phyloP scores from a whole-genome alignment of 2,113 vertebrate genomes.

The Peromyscus maniculatus region DNA sequence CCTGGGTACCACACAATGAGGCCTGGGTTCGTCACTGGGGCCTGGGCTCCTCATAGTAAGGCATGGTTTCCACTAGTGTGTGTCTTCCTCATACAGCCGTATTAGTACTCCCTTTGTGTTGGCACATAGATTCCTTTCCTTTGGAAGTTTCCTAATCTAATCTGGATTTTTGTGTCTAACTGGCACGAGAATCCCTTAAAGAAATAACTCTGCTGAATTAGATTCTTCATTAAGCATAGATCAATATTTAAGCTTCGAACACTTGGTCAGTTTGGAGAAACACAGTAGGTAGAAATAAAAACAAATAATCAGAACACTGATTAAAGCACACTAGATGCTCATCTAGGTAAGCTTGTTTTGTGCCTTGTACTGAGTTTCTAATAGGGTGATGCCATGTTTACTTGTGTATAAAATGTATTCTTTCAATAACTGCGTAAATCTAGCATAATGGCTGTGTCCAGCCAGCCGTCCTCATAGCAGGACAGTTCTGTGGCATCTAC shows the following conservation, averaged over 20 bases:
- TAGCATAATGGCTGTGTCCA: not conserved
- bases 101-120: not conserved
- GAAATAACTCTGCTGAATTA: not conserved
- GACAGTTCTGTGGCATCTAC: not conserved
- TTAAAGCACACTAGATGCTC: not conserved
- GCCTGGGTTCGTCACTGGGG: not conserved
- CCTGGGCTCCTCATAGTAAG: conserved; percentile 10
- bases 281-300: not conserved
- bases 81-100: not conserved
- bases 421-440: not conserved
- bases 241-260: conserved; percentile 33
- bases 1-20: not conserved
- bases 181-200: not conserved
- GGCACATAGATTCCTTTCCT: not conserved
- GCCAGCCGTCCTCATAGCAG: not conserved
- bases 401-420: not conserved
- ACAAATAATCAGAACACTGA: not conserved
- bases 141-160: not conserved
- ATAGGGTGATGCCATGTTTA: not conserved
- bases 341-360: not conserved
- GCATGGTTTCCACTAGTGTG: not conserved
- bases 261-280: conserved; percentile 23
- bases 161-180: not conserved
- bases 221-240: not conserved
- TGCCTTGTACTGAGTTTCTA: not conserved